Percentiles rank a stretch among this genome's conserved stretches.
These are phyloP conservation scores for Labia minor DNA, from an alignment of 2,888 invertebrate genomes.

Conservation along the genomic window DNA sequence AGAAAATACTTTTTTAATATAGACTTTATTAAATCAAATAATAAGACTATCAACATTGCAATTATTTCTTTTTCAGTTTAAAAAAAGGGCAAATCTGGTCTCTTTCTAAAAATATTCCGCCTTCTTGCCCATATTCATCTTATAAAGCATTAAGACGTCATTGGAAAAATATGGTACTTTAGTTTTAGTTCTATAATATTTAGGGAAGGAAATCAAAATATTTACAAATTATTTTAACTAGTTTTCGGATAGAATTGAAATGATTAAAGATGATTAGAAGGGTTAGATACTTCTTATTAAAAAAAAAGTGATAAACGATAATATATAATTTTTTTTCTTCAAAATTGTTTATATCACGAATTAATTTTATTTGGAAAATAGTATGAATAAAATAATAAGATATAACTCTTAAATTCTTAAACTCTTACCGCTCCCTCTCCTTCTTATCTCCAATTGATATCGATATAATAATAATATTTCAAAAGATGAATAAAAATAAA, in stretches of 20 bases:
- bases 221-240: too few species aligned
- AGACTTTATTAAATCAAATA: slow-evolving; percentile 17
- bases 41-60: background rate
- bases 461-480: background rate
- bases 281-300: too few species aligned
- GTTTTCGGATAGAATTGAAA: too few species aligned
- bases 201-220: too few species aligned
- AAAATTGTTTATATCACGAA: too few species aligned
- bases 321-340: too few species aligned
- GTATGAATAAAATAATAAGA: too few species aligned
- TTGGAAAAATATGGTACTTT: slow-evolving; percentile 36
- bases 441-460: background rate
- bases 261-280: too few species aligned
- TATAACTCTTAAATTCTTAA: too few species aligned
- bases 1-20: too few species aligned
- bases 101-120: slow-evolving; percentile 31
- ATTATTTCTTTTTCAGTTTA: slow-evolving; percentile 28
- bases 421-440: background rate
- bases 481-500: background rate
- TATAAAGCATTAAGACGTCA: slow-evolving; percentile 33
- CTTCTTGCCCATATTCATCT: slow-evolving; percentile 29
- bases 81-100: slow-evolving; percentile 31
- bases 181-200: background rate
- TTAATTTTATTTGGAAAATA: too few species aligned
- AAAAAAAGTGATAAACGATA: too few species aligned